These are phyloP conservation scores for Megaustenia siamemsis DNA, from an alignment of 2,888 invertebrate species.

Conservation along the genomic window DNA sequence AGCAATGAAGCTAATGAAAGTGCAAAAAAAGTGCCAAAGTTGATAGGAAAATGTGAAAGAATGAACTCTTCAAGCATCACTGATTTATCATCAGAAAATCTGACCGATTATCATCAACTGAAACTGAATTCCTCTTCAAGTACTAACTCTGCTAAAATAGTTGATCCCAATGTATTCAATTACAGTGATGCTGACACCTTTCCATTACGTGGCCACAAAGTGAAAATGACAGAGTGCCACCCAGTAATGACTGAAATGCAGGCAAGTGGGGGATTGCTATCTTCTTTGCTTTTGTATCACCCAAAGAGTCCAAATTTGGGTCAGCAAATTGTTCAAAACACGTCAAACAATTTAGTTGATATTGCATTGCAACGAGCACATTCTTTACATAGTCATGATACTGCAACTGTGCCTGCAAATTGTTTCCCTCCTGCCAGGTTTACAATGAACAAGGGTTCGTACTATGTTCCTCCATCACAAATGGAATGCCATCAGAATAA, in stretches of 20 bases:
- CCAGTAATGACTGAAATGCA: not conserved
- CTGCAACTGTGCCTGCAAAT: not conserved
- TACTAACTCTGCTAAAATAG: not conserved
- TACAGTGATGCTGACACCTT: constrained; percentile 2
- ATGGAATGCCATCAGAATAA: not conserved
- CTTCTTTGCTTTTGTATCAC: not conserved
- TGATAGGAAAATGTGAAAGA: not conserved
- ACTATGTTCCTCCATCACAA: not conserved
- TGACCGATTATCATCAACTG: not conserved
- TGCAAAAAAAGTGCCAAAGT: not conserved
- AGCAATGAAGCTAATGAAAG: not conserved
- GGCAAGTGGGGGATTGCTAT: not conserved
- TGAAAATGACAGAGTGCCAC: not conserved
- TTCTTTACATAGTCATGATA: not conserved
- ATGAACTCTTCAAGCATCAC: not conserved
- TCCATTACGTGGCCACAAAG: not conserved
- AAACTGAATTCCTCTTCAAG: not conserved
- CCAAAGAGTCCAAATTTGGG: not conserved
- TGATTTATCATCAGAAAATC: not conserved
- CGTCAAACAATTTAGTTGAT: not conserved
- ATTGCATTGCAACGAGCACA: not conserved
- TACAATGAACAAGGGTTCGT: not conserved
- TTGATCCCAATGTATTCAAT: not conserved
- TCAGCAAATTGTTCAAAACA: not conserved
- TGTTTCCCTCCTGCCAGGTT: not conserved